Conservation (phyloP, 1,140 invertebrate species). For the Drosophila mojavensis region DNA sequence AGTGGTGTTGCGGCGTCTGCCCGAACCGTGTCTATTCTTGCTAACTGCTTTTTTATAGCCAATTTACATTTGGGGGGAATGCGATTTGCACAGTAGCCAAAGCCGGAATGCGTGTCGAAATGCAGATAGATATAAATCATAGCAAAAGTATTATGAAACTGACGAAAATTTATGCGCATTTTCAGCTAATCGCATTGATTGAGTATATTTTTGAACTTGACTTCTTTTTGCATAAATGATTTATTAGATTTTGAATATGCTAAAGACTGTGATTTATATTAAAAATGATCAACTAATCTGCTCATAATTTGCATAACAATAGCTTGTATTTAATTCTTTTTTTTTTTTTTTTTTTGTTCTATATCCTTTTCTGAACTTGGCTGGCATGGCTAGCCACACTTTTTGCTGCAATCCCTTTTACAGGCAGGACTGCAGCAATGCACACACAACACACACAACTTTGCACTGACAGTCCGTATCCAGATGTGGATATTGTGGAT, state of each 20-base stretch:
- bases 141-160: conserved; percentile 36
- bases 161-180: conserved; percentile 20
- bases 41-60: background rate
- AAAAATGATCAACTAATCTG: background rate
- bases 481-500: conserved; percentile 17
- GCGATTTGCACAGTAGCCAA: conserved; percentile 11
- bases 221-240: conserved; percentile 32
- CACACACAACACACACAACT: conserved; percentile 24
- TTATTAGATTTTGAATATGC: conserved; percentile 10
- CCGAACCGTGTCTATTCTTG: background rate
- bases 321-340: too few relatives aligned
- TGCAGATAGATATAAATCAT: conserved; percentile 18
- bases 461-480: conserved; percentile 48
- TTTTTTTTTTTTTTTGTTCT: too few relatives aligned
- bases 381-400: too few relatives aligned
- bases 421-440: conserved; percentile 4
- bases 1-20: background rate
- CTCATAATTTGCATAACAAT: background rate
- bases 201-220: conserved; percentile 66
- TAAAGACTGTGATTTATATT: background rate
- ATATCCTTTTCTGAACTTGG: too few relatives aligned
- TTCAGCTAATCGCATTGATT: conserved; percentile 47
- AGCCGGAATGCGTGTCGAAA: conserved; percentile 27
- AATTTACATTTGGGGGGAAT: background rate
- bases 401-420: conserved; percentile 2